Base-by-base conservation (phyloP, 2,113 vertebrate genomes). In the Chauna torquata region DNA sequence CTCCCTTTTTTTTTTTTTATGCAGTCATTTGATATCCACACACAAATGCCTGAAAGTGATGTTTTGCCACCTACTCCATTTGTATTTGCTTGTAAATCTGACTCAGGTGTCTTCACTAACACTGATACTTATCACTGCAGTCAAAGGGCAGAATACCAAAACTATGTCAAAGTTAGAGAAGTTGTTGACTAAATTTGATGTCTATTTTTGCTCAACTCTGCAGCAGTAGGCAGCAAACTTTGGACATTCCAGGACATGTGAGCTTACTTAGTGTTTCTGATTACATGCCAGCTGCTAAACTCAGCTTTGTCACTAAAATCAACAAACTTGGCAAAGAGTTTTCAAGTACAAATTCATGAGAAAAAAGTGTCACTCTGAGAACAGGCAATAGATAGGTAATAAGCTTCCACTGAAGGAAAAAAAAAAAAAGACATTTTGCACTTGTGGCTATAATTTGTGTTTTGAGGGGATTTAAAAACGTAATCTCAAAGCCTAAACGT, bases 61-160 rank as follows among this genome's bases (percentile, higher is more conserved):
- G 88, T 96, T 96, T 96, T 69, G 94, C 86, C 70, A 92, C 34
- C 72, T 92, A 93, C 92, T 96, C 59, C 72, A 86, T 95, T 71
- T 96, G 82, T 96, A 68, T 96, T 97, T 97, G 94, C 86, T 92
- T 93, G 87, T 97, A 81, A 93, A 92, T 97, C 85, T 77, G 89
- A 40, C 62, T 86, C 76, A 34, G 90, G 96, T 97, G 96, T 98
- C 96, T 96, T 97, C 82, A 82, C 94, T 96, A 92, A 74, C 59
- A 45, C 45, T 25, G 19, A 12, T 95, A 78, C 55, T 96, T 94
- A 77, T 66, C 66, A 82, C 78, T 95, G 57, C 36, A 92, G 4
- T 92, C 79, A 89, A 88, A 96, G 66, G 57, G 44, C 80, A 94
- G 74, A 93, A 71, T 82, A 90, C 83, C 18, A 3, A 61, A 86